These are phyloP conservation scores for Amphipoea lucens DNA, from an alignment of 2,888 invertebrate species.

Conservation along the genomic window DNA sequence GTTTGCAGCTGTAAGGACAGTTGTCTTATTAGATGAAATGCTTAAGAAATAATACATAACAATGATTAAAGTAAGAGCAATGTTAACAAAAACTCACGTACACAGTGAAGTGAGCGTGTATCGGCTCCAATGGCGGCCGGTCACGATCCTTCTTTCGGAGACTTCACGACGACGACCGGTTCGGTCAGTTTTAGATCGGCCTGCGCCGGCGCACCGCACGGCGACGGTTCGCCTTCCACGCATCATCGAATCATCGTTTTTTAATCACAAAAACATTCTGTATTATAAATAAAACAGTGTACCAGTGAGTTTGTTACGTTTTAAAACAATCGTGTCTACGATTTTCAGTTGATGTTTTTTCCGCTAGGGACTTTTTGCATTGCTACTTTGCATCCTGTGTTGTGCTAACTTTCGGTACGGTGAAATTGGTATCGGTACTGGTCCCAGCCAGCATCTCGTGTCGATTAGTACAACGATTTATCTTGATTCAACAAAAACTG, in stretches of 20 bases:
- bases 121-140: conserved; percentile 73
- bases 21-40: conserved; percentile 25
- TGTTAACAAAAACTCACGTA: conserved; percentile 62
- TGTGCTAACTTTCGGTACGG: conserved; percentile 70
- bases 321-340: conserved; percentile 40
- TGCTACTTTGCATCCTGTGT: conserved; percentile 66
- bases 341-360: conserved; percentile 44
- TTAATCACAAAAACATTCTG: conserved; percentile 70
- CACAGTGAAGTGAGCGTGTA: conserved; percentile 67
- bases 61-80: conserved; percentile 65
- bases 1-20: background rate
- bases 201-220: conserved; percentile 78
- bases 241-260: conserved; percentile 76
- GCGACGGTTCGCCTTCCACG: conserved; percentile 73
- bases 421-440: conserved; percentile 80
- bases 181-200: conserved; percentile 86
- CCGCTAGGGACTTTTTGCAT: conserved; percentile 56
- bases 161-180: conserved; percentile 84
- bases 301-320: conserved; percentile 59
- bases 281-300: conserved; percentile 68
- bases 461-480: conserved; percentile 82
- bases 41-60: conserved; percentile 53
- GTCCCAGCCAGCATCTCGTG: conserved; percentile 72
- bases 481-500: conserved; percentile 83
- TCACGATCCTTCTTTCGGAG: conserved; percentile 75